Conservation (phyloP, 2,888 invertebrate species). For the Tanypteryx hageni region DNA sequence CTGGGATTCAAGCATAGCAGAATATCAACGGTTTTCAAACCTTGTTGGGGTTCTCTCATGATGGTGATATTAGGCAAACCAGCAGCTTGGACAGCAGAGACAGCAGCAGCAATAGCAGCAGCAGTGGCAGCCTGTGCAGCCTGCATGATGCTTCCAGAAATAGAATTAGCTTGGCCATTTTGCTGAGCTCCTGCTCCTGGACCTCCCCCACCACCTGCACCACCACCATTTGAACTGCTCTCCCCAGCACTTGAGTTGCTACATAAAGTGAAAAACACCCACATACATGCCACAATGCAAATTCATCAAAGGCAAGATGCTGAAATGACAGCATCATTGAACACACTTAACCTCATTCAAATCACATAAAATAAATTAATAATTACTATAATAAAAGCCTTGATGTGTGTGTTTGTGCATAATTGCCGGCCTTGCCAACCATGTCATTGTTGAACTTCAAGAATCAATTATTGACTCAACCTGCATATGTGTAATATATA, state of each 20-base stretch:
- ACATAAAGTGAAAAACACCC: neutral
- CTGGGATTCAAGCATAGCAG: neutral
- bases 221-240: conserved; percentile 25
- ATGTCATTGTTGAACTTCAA: no score
- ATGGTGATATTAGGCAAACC: conserved; percentile 67
- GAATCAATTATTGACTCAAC: no score
- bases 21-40: neutral
- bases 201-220: neutral
- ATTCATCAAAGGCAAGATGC: neutral
- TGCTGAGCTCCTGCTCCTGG: neutral
- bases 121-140: conserved; percentile 64
- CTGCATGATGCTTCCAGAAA: conserved; percentile 53
- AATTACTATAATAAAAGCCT: no score
- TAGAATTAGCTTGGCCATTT: conserved; percentile 53
- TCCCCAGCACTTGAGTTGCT: conserved; percentile 50
- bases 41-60: conserved; percentile 58
- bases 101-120: conserved; percentile 73
- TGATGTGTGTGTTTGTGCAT: no score
- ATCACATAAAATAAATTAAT: neutral
- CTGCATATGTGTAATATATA: no score
- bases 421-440: no score
- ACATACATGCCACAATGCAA: neutral
- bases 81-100: conserved; percentile 70
- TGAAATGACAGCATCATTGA: no score
- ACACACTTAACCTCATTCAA: neutral